Evolutionary conservation across 1,140 invertebrate species (phyloP).

Genomic region (Pseudomyrmex flavicornis): DNA sequence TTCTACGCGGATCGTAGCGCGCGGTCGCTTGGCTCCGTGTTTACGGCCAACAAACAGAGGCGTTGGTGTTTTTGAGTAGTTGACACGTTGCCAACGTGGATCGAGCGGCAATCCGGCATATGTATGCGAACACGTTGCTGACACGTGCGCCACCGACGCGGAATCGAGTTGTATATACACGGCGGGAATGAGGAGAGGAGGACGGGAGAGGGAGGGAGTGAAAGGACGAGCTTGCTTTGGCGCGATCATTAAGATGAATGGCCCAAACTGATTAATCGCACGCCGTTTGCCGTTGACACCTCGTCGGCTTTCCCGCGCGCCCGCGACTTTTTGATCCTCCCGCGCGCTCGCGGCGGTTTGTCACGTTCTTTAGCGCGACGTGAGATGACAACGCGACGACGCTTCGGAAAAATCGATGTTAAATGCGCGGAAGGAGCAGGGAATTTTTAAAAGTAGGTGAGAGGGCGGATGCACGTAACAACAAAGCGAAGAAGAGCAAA

Average conservation of each 20-base stretch:
- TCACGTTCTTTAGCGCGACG: conserved; percentile 51
- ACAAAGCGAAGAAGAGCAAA: background rate
- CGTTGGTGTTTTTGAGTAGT: conserved; percentile 59
- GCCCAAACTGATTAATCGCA: conserved; percentile 75
- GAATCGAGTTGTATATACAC: conserved; percentile 20
- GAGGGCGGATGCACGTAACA: no score
- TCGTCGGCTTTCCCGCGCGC: conserved; percentile 43
- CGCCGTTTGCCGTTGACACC: conserved; percentile 73
- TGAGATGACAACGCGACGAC: conserved; percentile 27
- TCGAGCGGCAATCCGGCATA: conserved; percentile 11
- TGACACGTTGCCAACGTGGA: conserved; percentile 63
- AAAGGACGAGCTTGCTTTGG: conserved; percentile 68
- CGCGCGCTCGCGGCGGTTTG: conserved; percentile 33
- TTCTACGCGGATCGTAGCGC: conserved; percentile 12
- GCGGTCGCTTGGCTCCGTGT: background rate
- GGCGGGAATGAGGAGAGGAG: background rate
- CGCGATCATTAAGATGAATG: conserved; percentile 78
- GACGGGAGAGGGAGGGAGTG: background rate
- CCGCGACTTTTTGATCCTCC: conserved; percentile 47
- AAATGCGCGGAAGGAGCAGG: background rate
- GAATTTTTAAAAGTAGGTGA: conserved; percentile 23
- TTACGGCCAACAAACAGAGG: conserved; percentile 27
- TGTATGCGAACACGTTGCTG: conserved; percentile 37
- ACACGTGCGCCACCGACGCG: conserved; percentile 15
- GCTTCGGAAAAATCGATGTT: conserved; percentile 23